Conservation (phyloP, 2,113 vertebrate species). For the Ptilonorhynchus violaceus region DNA sequence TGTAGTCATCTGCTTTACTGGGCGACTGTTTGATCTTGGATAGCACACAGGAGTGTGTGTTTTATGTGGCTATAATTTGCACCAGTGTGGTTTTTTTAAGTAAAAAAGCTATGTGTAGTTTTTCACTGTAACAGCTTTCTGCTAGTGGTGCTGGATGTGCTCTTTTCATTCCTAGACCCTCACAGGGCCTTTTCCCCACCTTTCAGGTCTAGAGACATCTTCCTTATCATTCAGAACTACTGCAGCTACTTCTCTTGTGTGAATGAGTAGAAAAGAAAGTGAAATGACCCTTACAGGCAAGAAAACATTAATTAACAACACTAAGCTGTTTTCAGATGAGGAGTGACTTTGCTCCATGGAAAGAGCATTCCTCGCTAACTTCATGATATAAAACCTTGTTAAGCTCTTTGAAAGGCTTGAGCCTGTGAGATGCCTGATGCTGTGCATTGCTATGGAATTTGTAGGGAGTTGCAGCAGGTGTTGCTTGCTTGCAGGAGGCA, state of each 20-base stretch:
- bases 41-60: background rate
- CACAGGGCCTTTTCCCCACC: background rate
- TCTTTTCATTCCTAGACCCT: background rate
- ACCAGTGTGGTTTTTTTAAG: background rate
- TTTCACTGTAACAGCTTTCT: background rate
- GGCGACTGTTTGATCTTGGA: background rate
- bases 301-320: background rate
- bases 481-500: background rate
- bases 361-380: conserved; percentile 28
- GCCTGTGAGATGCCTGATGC: background rate
- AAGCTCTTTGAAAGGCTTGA: background rate
- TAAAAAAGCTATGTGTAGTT: background rate
- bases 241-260: background rate
- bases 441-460: background rate
- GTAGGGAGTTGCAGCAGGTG: background rate
- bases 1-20: background rate
- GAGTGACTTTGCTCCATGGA: conserved; percentile 14
- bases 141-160: background rate
- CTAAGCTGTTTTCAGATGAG: background rate
- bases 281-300: background rate
- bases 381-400: conserved; percentile 6
- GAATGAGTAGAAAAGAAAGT: background rate
- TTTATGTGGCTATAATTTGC: background rate
- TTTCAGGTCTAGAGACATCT: background rate
- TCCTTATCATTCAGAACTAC: background rate